Percentiles rank a stretch among this genome's conserved stretches.
phyloP scores from a whole-genome alignment of 1,140 invertebrate genomes.

The Solenopsis invicta region DNA sequence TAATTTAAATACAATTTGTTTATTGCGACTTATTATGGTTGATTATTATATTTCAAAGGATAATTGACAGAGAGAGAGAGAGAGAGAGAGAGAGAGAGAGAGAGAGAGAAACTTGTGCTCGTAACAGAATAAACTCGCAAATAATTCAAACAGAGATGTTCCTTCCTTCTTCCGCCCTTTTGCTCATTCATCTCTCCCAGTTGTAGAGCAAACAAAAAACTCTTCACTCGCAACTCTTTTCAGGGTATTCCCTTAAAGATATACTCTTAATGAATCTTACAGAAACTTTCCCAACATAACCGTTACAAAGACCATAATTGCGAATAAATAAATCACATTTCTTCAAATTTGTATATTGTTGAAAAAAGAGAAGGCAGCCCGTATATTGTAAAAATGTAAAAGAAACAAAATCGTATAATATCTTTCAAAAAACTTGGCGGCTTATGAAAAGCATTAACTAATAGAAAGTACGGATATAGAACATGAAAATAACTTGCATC shows the following conservation, averaged over 20 bases:
- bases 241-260: slow-evolving; percentile 3
- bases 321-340: slow-evolving; percentile 23
- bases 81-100: too few species aligned
- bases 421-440: background rate
- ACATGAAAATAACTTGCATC: too few species aligned
- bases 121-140: slow-evolving; percentile 10
- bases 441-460: too few species aligned
- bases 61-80: too few species aligned
- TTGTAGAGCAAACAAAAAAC: slow-evolving; percentile 24
- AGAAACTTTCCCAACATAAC: background rate
- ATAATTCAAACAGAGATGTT: background rate
- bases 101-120: too few species aligned
- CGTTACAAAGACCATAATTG: slow-evolving; percentile 19
- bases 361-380: background rate
- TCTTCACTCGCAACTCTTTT: background rate
- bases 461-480: too few species aligned
- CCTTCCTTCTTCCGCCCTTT: background rate
- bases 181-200: too few species aligned
- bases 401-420: background rate
- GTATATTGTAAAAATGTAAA: background rate
- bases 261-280: slow-evolving; percentile 50
- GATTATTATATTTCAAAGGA: too few species aligned
- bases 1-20: too few species aligned
- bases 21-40: too few species aligned
- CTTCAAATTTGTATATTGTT: slow-evolving; percentile 26